Base-by-base conservation (phyloP, 2,888 invertebrate species). In the Machimus rusticus region DNA sequence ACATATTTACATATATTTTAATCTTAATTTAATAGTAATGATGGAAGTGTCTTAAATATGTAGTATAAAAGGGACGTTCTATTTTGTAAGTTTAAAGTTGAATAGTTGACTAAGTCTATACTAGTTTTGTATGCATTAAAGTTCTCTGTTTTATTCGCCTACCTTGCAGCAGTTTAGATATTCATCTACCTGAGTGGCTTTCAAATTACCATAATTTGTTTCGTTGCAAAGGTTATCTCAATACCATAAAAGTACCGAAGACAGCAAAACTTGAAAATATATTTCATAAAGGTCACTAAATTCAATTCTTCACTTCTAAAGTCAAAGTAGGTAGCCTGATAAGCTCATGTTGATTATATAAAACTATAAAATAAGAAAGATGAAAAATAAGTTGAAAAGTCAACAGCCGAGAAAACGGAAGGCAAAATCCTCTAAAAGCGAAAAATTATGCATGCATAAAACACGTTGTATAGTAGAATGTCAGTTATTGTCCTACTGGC, bases 401-500 rank as follows among this genome's bases (percentile, higher is more conserved):
- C 66, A 66, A 66, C 28, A 66, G 66, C 66, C 66, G 66, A 23
- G 23, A 66, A 66, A 66, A 66, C 66, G 66, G 66, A 66, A 66
- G 28, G 23, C 12, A 66, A 66, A 66, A 66, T 66, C 66, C 66
- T 66, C 66, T 66, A 66, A 66, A 66, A 66, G 12, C 9, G 9
- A 28, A 19, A 66, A 66, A 66, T 81, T 81, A 51, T 81, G 28
- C 55, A 81, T 81, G 81, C 81, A 81, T 23, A 43, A 81, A 78
- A 81, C 55, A 51, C 43, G 81, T 81, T 81, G 31, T 55, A 51
- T 31, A 28, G 55, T 34, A 31, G 28, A 55, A 81, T 51, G 78
- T 23, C 78, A 39, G 39, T 78, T 39, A 78, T 55, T 81, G 81
- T 81, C 81, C 81, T 34, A 81, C 81, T 81, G 81, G 81, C 81